Base-by-base conservation (phyloP, 2,113 vertebrate genomes). In the Arvicanthis niloticus region DNA sequence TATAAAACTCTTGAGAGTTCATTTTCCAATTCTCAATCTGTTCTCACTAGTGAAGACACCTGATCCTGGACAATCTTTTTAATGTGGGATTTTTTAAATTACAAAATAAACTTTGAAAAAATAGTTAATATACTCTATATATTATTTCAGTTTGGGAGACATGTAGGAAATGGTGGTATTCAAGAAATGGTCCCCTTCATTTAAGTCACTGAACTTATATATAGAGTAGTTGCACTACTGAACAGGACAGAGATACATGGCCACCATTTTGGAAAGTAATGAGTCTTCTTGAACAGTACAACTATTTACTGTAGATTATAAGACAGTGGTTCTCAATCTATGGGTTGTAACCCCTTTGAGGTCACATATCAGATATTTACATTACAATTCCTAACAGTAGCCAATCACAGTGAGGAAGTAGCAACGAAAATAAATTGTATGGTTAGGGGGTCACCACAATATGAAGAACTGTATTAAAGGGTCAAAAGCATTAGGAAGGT, bases 91-190 rank as follows among this genome's bases (percentile, higher is more conserved):
- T 67, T 77, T 56, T 81, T n/a, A n/a, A 77, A 22, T 6, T 53
- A 76, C 40, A 93, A 90, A 84, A 76, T 31, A 51, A 93, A 34
- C 48, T 62, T 91, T 95, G 45, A 58, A 88, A 86, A 68, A 42
- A 56, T 31, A 37, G 8, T 48, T 22, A 26, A 42, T 3, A 37
- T 34, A 5, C 53, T 65, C 7, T 34, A 42, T 17, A 60, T 65
- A 4, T 1, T 2, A 45, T 75, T 65, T 90, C 26, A 82, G 65
- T 17, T 42, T 67, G 56, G 42, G 21, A 51, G 48, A 91, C 26
- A 58, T 84, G 62, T 77, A 13, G 42, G 16, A 70, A 45, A 51
- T 31, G 10, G 34, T 9, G 9, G 42, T 88, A 90, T 84, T 75
- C 29, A 19, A 92, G 60, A 48, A 78, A 12, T 68, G 42, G 73